Percentiles rank a stretch among this genome's conserved stretches.
These are phyloP conservation scores for Pissodes strobi DNA, from an alignment of 1,140 invertebrate species.

Conservation along the genomic window DNA sequence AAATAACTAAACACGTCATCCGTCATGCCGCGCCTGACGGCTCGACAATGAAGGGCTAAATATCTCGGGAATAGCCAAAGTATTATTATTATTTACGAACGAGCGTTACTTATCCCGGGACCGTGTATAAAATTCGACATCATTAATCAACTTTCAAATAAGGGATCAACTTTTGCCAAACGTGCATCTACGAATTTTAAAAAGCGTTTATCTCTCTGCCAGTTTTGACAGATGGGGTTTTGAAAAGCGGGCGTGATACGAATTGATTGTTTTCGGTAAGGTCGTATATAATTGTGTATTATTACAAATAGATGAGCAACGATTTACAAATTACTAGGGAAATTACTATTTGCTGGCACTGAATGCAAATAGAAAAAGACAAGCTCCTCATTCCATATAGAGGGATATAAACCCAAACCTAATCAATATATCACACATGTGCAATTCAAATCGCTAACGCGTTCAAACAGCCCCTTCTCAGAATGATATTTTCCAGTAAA, in stretches of 20 bases:
- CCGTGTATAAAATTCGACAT: conserved; percentile 5
- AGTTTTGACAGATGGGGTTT: no score
- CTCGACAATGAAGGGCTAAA: conserved; percentile 21
- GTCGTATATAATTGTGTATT: no score
- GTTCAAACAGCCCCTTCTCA: neutral
- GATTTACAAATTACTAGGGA: no score
- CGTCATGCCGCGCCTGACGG: conserved; percentile 7
- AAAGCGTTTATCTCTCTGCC: conserved; percentile 19
- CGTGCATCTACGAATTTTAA: conserved; percentile 9
- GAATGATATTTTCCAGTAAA: conserved; percentile 6
- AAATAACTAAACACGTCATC: conserved; percentile 1
- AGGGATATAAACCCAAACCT: no score
- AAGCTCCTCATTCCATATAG: no score
- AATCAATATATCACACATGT: neutral
- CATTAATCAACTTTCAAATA: conserved; percentile 21
- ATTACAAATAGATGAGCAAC: no score
- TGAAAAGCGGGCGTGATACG: no score
- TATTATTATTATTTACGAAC: no score
- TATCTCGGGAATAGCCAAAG: conserved; percentile 19
- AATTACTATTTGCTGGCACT: no score
- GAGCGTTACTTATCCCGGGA: neutral
- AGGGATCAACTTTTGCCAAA: conserved; percentile 17
- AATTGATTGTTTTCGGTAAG: no score
- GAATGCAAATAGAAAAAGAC: no score
- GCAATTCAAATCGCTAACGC: neutral